phyloP scores from a whole-genome alignment of 2,113 vertebrate genomes.

The Python bivittatus region DNA sequence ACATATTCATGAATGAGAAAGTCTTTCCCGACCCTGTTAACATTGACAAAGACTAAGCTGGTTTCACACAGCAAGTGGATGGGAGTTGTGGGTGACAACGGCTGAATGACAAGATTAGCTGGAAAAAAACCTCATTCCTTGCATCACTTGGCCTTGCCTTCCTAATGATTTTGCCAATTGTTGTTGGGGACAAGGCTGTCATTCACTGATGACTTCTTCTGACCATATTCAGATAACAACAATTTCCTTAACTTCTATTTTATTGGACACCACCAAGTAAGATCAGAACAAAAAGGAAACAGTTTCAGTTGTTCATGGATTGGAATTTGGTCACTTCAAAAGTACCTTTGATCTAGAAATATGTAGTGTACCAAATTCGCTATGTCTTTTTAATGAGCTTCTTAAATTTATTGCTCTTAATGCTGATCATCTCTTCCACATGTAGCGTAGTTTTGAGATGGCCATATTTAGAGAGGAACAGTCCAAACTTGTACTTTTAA shows the following conservation, averaged over 20 bases:
- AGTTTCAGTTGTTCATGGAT: slow-evolving; percentile 73
- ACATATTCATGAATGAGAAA: slow-evolving; percentile 79
- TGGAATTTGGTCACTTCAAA: slow-evolving; percentile 81
- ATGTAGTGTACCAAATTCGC: slow-evolving; percentile 84
- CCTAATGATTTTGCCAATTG: slow-evolving; percentile 79
- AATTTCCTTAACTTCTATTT: slow-evolving; percentile 83
- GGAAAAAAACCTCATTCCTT: slow-evolving; percentile 72
- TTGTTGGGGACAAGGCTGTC: slow-evolving; percentile 79
- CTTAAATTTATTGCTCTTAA: slow-evolving; percentile 76
- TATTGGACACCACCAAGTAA: slow-evolving; percentile 78
- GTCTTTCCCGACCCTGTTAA: slow-evolving; percentile 65
- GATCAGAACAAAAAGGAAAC: slow-evolving; percentile 76
- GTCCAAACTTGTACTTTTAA: slow-evolving; percentile 64
- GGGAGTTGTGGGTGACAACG: slow-evolving; percentile 68
- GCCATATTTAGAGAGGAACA: slow-evolving; percentile 41
- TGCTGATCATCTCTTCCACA: slow-evolving; percentile 63
- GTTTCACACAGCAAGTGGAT: slow-evolving; percentile 75
- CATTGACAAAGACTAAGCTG: slow-evolving; percentile 79
- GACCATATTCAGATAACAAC: slow-evolving; percentile 80
- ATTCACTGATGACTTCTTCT: slow-evolving; percentile 82
- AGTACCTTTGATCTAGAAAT: slow-evolving; percentile 83
- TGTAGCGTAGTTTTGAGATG: slow-evolving; percentile 48
- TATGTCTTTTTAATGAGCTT: slow-evolving; percentile 72
- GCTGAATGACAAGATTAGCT: slow-evolving; percentile 75
- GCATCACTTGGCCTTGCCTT: slow-evolving; percentile 69